Evolutionary conservation across 2,888 invertebrate species (phyloP).

Genomic region (Cistogaster globosa): DNA sequence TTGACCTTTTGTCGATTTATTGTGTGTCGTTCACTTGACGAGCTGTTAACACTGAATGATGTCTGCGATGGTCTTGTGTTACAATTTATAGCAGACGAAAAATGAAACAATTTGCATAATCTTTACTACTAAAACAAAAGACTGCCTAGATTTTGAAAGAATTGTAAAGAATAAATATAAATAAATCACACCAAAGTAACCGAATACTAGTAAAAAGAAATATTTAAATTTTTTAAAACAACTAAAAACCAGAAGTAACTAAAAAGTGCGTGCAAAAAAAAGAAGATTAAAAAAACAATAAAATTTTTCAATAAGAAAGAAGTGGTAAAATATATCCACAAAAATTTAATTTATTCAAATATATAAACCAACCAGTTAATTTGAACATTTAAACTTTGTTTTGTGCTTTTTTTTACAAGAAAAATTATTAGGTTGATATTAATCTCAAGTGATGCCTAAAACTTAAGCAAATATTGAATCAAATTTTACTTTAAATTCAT

Average conservation of each 20-base stretch:
- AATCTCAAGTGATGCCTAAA: background rate
- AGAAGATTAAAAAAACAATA: background rate
- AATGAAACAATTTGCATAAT: conserved; percentile 61
- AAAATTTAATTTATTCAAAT: background rate
- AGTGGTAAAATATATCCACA: conserved; percentile 1
- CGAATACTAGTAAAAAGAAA: background rate
- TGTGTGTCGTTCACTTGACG: conserved; percentile 67
- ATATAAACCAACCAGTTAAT: background rate
- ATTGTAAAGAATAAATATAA: conserved; percentile 65
- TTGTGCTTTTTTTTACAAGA: conserved; percentile 1
- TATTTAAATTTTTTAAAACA: background rate
- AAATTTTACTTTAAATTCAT: conserved; percentile 1
- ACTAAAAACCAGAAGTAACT: conserved; percentile 60
- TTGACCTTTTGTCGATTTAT: conserved; percentile 69
- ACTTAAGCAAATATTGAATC: background rate
- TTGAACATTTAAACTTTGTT: conserved; percentile 4
- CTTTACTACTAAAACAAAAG: conserved; percentile 25
- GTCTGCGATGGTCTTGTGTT: conserved; percentile 68
- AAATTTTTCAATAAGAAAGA: conserved; percentile 9
- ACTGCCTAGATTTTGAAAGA: conserved; percentile 26
- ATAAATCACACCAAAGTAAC: conserved; percentile 15
- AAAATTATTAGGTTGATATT: background rate
- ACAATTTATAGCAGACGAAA: conserved; percentile 77
- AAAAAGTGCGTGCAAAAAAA: conserved; percentile 58
- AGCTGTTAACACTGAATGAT: conserved; percentile 75